These are phyloP conservation scores for Galago senegalensis DNA, from an alignment of 2,797 vertebrate genomes.

Conservation along the genomic window DNA sequence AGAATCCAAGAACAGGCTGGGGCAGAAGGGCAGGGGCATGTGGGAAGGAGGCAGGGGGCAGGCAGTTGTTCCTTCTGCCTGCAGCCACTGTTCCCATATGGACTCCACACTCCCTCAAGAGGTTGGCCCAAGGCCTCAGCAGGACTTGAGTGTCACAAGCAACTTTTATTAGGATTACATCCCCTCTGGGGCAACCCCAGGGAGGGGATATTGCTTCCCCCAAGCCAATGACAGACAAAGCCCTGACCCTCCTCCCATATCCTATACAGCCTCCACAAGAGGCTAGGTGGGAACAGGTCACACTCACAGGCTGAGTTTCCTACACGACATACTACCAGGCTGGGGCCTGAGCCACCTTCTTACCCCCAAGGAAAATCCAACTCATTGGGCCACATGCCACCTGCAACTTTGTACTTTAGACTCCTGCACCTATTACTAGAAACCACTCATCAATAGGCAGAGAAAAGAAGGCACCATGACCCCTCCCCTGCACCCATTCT, in stretches of 20 bases:
- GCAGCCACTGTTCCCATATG: not conserved
- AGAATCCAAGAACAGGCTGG: not conserved
- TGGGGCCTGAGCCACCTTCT: not conserved
- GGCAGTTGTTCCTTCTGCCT: not conserved
- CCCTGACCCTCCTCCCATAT: not conserved
- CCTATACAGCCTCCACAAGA: not conserved
- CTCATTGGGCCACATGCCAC: not conserved
- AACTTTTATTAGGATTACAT: not conserved
- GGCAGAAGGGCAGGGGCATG: not conserved
- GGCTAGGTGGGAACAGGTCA: not conserved
- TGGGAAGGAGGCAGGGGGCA: not conserved
- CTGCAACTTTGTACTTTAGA: slow-evolving; percentile 43
- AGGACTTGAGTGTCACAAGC: not conserved
- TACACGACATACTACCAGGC: not conserved
- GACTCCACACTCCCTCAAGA: not conserved
- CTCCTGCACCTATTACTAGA: slow-evolving; percentile 51
- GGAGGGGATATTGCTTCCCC: not conserved
- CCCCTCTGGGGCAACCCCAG: not conserved
- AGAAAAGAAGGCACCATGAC: not conserved
- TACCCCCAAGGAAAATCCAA: slow-evolving; percentile 37
- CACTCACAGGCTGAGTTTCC: not conserved
- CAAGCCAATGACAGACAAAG: not conserved
- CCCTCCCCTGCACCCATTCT: slow-evolving; percentile 2
- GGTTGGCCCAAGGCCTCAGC: not conserved
- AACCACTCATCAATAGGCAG: not conserved